These are phyloP conservation scores for Hylia prasina DNA, from an alignment of 2,113 vertebrate genomes.

Conservation along the genomic window DNA sequence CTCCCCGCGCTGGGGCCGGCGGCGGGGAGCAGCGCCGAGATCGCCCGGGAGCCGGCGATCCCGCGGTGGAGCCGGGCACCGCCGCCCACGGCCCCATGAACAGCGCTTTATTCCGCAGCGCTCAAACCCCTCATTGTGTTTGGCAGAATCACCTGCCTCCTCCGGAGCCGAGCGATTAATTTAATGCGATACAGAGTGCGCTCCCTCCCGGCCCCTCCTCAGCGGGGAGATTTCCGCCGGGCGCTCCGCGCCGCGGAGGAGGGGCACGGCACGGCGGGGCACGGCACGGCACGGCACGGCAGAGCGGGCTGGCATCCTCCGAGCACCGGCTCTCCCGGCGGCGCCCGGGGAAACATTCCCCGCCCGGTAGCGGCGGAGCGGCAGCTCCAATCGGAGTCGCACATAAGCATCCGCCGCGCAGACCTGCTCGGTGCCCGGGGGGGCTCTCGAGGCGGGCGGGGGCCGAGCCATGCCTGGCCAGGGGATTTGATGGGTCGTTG, in stretches of 20 bases:
- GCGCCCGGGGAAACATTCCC: constrained; percentile 17
- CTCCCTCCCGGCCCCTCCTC: constrained; percentile 2
- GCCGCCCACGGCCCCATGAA: constrained; percentile 8
- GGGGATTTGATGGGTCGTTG: constrained; percentile 60
- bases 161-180: constrained; percentile 32
- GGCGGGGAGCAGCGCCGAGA: background rate
- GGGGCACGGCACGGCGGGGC: background rate
- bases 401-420: constrained; percentile 3
- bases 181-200: background rate
- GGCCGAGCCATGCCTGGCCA: constrained; percentile 29
- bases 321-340: constrained; percentile 10
- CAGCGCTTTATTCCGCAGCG: constrained; percentile 25
- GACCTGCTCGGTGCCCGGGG: constrained; percentile 33
- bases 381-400: background rate
- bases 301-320: background rate
- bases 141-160: constrained; percentile 60
- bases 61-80: background rate
- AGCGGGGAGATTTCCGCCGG: background rate
- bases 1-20: background rate
- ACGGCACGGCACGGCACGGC: background rate
- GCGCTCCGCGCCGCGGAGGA: background rate
- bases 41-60: background rate
- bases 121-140: constrained; percentile 39
- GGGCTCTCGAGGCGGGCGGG: background rate
- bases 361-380: background rate